phyloP scores from a whole-genome alignment of 2,797 vertebrate species.

The Anableps anableps region DNA sequence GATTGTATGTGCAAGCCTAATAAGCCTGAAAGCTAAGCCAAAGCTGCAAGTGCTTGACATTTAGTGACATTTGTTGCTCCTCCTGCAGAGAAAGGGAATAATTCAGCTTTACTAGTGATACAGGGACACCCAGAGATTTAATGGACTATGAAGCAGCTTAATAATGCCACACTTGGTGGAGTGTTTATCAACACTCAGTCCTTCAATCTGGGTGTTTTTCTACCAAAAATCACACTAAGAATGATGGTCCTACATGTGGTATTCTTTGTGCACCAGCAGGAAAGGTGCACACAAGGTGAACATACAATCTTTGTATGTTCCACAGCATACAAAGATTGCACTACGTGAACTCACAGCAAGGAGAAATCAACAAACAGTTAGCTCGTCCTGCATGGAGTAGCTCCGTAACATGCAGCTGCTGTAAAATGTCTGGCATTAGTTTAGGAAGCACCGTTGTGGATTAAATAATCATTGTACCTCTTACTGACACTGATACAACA shows the following conservation, averaged over 20 bases:
- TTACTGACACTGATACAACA: slow-evolving; percentile 19
- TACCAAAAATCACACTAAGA: not conserved
- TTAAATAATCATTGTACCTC: slow-evolving; percentile 16
- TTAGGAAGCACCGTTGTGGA: not conserved
- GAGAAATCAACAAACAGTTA: slow-evolving; percentile 35
- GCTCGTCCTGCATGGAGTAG: slow-evolving; percentile 29
- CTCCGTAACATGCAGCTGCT: slow-evolving; percentile 16
- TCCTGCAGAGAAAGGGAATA: slow-evolving; percentile 66
- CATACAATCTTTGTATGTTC: no score
- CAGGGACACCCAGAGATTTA: slow-evolving; percentile 53
- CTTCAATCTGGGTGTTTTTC: not conserved
- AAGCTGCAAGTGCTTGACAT: slow-evolving; percentile 73
- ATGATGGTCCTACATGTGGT: slow-evolving; percentile 22
- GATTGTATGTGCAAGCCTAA: slow-evolving; percentile 51
- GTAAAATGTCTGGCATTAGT: slow-evolving; percentile 37
- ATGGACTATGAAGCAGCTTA: slow-evolving; percentile 52
- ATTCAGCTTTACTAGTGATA: slow-evolving; percentile 69
- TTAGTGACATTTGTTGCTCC: slow-evolving; percentile 76
- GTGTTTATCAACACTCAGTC: slow-evolving; percentile 12
- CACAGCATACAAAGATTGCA: slow-evolving; percentile 28
- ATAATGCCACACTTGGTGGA: slow-evolving; percentile 61
- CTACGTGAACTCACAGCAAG: slow-evolving; percentile 58
- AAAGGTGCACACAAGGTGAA: slow-evolving; percentile 39
- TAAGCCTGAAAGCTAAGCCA: slow-evolving; percentile 68
- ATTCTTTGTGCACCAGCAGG: slow-evolving; percentile 41